Base-by-base conservation (phyloP, 64 coral and sea anemone species). In the Dendronephthya gigantea region DNA sequence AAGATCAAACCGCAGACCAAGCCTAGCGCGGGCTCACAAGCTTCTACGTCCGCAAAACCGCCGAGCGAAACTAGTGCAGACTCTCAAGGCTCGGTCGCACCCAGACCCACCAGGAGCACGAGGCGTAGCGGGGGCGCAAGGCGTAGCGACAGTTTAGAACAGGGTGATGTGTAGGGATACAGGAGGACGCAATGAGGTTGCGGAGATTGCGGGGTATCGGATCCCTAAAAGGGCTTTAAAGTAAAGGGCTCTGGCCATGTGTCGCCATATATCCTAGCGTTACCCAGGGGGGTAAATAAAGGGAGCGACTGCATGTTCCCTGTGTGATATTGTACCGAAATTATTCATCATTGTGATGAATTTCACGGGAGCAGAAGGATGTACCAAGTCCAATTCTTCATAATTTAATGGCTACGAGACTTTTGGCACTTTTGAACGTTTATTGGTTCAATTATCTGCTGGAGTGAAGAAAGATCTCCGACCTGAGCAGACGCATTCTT, bases 11-110 rank as follows among this genome's bases (percentile, higher is more conserved):
- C 32, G 31, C 31, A 79, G 72, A 6, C 9, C 11, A 79, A 79
- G 36, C 29, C 86, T 68, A 50, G 91, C 83, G 91, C 91, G 7
- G 91, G 91, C 40, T 86, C 88, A 56, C 91, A 87, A n/a, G n/a
- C n/a, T n/a, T n/a, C n/a, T n/a, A n/a, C n/a, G n/a, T n/a, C n/a
- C n/a, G n/a, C n/a, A n/a, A 34, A 79, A 79, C 72, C 32, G 31
- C 31, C 34, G 72, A 6, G 2, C 11, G 36, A 79, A 79, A 2
- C 86, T 68, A 50, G 91, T 84, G 91, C 91, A 3, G 91, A 88
- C 40, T 86, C 88, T 51, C 91, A 87, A 86, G 65, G 75, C 75
- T 83, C 82, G 22, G 12, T 62, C 25, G 55, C 25, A 27, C 55
- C 55, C 55, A 62, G 55, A 5, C 16, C 55, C 55, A 22, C 55